Evolutionary conservation across 2,113 vertebrate species (phyloP).

Genomic region (Tychaedon coryphoeus): DNA sequence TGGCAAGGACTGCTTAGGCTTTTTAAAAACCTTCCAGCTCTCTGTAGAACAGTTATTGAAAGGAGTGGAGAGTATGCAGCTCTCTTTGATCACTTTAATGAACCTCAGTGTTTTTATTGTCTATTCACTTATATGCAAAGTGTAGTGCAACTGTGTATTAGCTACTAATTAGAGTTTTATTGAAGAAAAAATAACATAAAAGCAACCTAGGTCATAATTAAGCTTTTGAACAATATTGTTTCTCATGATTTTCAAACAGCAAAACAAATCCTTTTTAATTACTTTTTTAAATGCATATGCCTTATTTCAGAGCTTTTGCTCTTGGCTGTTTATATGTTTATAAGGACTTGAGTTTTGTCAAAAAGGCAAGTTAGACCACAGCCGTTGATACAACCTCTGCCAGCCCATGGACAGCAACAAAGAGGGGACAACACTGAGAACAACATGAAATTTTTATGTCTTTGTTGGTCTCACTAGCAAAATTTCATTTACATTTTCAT

Average conservation of each 20-base stretch:
- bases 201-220: constrained; percentile 25
- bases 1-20: constrained; percentile 34
- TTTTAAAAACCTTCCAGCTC: constrained; percentile 53
- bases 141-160: constrained; percentile 27
- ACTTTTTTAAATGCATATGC: not conserved
- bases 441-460: not conserved
- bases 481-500: not conserved
- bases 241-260: constrained; percentile 28
- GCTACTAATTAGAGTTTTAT: constrained; percentile 60
- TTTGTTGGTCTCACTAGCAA: not conserved
- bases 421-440: not conserved
- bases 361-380: not conserved
- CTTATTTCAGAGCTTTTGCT: not conserved
- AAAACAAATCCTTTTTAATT: constrained; percentile 25
- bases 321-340: not conserved
- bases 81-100: constrained; percentile 68
- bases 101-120: constrained; percentile 62
- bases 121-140: constrained; percentile 58
- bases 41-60: constrained; percentile 59
- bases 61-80: constrained; percentile 20
- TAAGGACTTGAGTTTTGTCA: not conserved
- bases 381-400: not conserved
- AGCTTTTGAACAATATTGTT: constrained; percentile 29
- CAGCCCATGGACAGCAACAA: not conserved
- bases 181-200: constrained; percentile 45